Evolutionary conservation across 1,140 invertebrate genomes (phyloP).

Genomic region (Drosophila chauvacae): DNA sequence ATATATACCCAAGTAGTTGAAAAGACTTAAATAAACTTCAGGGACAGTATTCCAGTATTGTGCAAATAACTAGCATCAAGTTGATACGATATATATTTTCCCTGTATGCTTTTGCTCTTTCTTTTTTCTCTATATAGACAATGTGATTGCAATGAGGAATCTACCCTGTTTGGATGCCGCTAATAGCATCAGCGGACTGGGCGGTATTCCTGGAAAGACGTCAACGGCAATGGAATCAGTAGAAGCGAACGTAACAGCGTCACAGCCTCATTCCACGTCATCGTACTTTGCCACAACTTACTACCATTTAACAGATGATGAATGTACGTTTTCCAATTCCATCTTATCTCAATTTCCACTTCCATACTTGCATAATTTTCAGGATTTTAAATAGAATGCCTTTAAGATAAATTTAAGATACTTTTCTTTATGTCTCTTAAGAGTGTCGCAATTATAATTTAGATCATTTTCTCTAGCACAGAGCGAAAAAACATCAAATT

Average conservation of each 20-base stretch:
- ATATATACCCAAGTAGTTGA: too few species aligned
- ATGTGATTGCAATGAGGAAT: constrained; percentile 83
- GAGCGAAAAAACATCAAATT: background rate
- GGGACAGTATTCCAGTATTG: background rate
- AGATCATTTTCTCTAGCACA: background rate
- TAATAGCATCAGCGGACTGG: constrained; percentile 58
- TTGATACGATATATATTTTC: constrained; percentile 36
- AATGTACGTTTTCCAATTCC: constrained; percentile 71
- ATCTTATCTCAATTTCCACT: background rate
- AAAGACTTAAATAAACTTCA: background rate
- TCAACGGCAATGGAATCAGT: constrained; percentile 59
- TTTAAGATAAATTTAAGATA: background rate
- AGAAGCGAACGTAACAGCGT: constrained; percentile 51
- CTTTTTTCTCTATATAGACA: constrained; percentile 66
- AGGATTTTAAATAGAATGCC: background rate
- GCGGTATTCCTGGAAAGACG: constrained; percentile 61
- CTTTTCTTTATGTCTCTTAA: background rate
- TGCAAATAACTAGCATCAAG: constrained; percentile 2
- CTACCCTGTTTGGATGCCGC: constrained; percentile 73
- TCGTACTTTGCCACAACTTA: constrained; percentile 83
- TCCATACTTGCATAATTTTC: constrained; percentile 2
- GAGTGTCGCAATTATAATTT: background rate
- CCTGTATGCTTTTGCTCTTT: constrained; percentile 63
- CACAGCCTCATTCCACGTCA: constrained; percentile 74
- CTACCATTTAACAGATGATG: constrained; percentile 82